These are phyloP conservation scores for Helicolenus hilgendorfi DNA, from an alignment of 2,797 vertebrate genomes.

Conservation along the genomic window DNA sequence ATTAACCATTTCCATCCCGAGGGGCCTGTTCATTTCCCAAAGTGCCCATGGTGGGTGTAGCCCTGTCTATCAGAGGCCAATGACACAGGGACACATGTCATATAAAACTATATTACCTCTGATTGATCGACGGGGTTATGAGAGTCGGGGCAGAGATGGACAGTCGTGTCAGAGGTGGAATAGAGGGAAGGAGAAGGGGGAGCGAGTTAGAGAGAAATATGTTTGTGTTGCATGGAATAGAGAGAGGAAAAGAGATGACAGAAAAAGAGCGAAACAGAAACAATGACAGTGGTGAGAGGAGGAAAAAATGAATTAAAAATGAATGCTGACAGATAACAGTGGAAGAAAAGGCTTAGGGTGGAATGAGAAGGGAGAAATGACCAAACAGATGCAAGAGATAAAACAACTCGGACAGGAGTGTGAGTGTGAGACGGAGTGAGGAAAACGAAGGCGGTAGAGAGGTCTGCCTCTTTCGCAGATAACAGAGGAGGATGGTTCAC, in stretches of 20 bases:
- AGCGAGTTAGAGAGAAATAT: neutral
- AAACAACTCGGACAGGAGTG: constrained; percentile 25
- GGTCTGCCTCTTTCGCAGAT: constrained; percentile 30
- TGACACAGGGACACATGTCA: constrained; percentile 80
- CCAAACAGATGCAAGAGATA: constrained; percentile 10
- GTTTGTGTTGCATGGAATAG: constrained; percentile 1
- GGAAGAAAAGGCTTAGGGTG: constrained; percentile 7
- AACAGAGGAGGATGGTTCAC: constrained; percentile 22
- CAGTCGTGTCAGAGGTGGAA: constrained; percentile 57
- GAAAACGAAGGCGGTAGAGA: constrained; percentile 20
- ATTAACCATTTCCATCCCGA: constrained; percentile 68
- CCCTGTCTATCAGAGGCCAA: constrained; percentile 68
- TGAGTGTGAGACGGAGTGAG: constrained; percentile 1
- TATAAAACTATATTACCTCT: constrained; percentile 75
- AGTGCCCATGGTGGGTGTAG: constrained; percentile 66
- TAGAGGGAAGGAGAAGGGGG: neutral
- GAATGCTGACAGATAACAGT: constrained; percentile 23
- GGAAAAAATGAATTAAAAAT: constrained; percentile 20
- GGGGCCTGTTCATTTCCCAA: constrained; percentile 79
- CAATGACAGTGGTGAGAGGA: neutral
- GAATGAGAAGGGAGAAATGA: constrained; percentile 22
- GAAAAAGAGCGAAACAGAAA: constrained; percentile 14
- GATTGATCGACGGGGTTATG: constrained; percentile 75
- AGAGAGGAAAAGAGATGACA: neutral
- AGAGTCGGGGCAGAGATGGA: constrained; percentile 45